These are phyloP conservation scores for Leptinotarsa haldemani DNA, from an alignment of 2,888 invertebrate species.

Conservation along the genomic window DNA sequence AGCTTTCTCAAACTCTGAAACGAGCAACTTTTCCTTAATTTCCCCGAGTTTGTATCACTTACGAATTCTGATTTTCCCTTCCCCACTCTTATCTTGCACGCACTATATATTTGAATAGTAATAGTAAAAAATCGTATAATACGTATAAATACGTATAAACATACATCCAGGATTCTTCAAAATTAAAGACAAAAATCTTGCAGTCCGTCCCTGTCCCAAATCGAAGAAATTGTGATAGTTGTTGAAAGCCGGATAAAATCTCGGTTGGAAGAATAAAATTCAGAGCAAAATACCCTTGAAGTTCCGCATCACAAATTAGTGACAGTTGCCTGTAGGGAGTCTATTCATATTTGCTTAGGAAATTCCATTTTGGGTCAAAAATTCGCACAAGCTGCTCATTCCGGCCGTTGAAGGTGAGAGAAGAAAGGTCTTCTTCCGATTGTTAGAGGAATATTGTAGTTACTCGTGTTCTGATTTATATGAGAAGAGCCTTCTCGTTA, in stretches of 20 bases:
- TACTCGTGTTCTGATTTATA: constrained; percentile 33
- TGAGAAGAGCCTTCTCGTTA: constrained; percentile 30
- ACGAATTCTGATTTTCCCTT: no score
- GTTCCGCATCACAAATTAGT: constrained; percentile 39
- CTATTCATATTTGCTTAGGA: constrained; percentile 20
- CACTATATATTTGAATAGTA: no score
- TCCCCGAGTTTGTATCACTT: no score
- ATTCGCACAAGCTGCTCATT: constrained; percentile 32
- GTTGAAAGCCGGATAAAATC: constrained; percentile 56
- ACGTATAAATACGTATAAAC: no score
- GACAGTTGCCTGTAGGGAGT: constrained; percentile 31
- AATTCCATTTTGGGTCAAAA: constrained; percentile 25
- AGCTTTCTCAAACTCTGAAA: no score
- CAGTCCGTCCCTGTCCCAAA: constrained; percentile 25
- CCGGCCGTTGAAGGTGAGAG: constrained; percentile 10
- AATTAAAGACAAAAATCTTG: not conserved
- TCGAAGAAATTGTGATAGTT: constrained; percentile 54
- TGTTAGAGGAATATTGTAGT: constrained; percentile 31
- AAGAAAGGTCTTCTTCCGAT: constrained; percentile 34
- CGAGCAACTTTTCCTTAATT: no score
- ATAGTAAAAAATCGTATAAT: no score
- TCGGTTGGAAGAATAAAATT: constrained; percentile 50
- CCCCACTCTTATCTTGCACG: no score
- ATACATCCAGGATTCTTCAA: no score
- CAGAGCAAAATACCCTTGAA: constrained; percentile 51